Conservation (phyloP, 2,888 invertebrate species). For the Phortica magna region DNA sequence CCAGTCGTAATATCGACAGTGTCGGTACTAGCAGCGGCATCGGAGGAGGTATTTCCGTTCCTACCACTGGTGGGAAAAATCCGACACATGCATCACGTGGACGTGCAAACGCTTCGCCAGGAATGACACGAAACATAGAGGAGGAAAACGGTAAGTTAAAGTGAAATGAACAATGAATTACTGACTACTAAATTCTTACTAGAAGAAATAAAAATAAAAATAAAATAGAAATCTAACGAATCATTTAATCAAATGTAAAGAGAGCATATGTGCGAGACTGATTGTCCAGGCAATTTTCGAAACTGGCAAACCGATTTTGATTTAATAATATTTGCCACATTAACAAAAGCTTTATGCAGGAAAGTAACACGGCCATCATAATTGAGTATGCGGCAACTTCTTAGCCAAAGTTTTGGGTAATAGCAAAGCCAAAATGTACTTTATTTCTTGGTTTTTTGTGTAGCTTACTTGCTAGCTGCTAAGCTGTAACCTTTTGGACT, state of each 20-base stretch:
- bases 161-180: neutral
- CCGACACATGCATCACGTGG: constrained; percentile 62
- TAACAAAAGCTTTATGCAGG: neutral
- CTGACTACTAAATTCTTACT: neutral
- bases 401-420: neutral
- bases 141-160: constrained; percentile 76
- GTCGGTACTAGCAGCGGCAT: neutral
- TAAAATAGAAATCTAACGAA: too few species aligned
- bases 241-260: too few species aligned
- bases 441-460: neutral
- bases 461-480: too few species aligned
- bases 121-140: constrained; percentile 77
- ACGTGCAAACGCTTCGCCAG: constrained; percentile 72
- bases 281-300: neutral
- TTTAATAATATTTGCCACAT: neutral
- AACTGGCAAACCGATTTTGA: neutral
- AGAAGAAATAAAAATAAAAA: too few species aligned
- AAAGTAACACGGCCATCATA: neutral
- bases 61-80: constrained; percentile 2
- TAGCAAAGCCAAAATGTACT: neutral
- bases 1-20: constrained; percentile 43
- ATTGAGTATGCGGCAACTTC: neutral
- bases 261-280: neutral
- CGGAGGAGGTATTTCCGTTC: neutral
- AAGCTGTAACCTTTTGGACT: neutral